These are phyloP conservation scores for Dorcus hopei DNA, from an alignment of 2,888 invertebrate genomes.

Conservation along the genomic window DNA sequence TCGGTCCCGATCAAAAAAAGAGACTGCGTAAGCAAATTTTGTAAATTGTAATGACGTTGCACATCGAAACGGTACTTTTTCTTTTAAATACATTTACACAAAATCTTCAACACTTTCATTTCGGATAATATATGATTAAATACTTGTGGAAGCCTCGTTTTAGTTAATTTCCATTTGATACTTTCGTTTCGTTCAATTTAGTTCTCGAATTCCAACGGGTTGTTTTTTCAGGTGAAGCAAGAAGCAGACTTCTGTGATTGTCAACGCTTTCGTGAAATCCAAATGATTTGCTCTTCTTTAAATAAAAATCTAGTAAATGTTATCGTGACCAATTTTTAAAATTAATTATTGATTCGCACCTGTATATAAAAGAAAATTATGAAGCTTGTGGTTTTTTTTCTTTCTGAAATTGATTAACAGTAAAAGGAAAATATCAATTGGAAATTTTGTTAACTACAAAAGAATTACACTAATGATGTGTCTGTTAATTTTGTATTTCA, in stretches of 20 bases:
- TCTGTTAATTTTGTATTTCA: conserved; percentile 41
- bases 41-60: conserved; percentile 2
- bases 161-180: conserved; percentile 5
- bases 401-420: background rate
- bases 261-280: background rate
- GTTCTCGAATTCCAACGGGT: too few relatives aligned
- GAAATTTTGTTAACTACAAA: conserved; percentile 6
- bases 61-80: conserved; percentile 9
- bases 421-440: conserved; percentile 14
- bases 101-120: conserved; percentile 14
- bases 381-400: conserved; percentile 2
- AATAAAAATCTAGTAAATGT: background rate
- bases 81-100: conserved; percentile 15
- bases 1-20: too few relatives aligned
- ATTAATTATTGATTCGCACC: background rate
- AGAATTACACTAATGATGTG: conserved; percentile 46
- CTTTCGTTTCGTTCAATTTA: background rate
- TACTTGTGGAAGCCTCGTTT: conserved; percentile 14
- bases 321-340: background rate
- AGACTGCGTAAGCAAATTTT: background rate
- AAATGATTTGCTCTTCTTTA: background rate
- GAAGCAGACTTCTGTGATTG: background rate
- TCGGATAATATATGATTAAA: conserved; percentile 11
- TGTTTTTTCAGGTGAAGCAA: background rate
- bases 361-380: background rate